Evolutionary conservation across 1,140 invertebrate genomes (phyloP).

Genomic region (Cryptotermes secundus): DNA sequence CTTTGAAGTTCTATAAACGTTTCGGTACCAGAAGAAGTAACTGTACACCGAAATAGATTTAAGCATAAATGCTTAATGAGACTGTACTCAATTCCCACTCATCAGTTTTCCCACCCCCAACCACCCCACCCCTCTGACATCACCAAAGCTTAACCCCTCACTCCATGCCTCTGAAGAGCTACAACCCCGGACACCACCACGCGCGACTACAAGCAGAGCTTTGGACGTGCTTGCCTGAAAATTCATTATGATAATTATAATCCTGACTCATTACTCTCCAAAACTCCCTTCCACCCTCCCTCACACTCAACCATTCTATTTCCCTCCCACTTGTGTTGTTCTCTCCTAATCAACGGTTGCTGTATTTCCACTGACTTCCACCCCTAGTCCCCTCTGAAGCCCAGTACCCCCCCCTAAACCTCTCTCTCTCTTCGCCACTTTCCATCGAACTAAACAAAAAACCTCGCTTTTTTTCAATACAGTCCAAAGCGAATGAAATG

Average conservation of each 20-base stretch:
- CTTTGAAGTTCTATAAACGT: not conserved
- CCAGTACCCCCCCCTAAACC: not conserved
- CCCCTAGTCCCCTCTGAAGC: not conserved
- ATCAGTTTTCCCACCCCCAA: not conserved
- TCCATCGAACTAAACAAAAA: slow-evolving; percentile 29
- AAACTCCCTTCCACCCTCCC: slow-evolving; percentile 10
- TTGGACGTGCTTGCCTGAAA: slow-evolving; percentile 26
- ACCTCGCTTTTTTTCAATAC: slow-evolving; percentile 32
- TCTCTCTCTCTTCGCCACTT: not conserved
- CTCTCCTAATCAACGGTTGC: slow-evolving; percentile 35
- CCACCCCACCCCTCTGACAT: not conserved
- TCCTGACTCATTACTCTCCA: slow-evolving; percentile 33
- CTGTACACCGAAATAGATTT: slow-evolving; percentile 15
- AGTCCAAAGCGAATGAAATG: slow-evolving; percentile 30
- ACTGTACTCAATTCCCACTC: slow-evolving; percentile 15
- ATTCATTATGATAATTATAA: slow-evolving; percentile 37
- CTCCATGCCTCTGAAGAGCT: not conserved
- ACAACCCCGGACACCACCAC: slow-evolving; percentile 1
- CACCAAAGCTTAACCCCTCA: slow-evolving; percentile 4
- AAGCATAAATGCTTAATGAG: slow-evolving; percentile 19
- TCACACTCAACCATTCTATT: not conserved
- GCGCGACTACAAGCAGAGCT: not conserved
- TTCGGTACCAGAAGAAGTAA: not conserved
- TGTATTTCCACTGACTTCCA: slow-evolving; percentile 18
- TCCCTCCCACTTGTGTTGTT: slow-evolving; percentile 15